These are phyloP conservation scores for Melanostoma scalare DNA, from an alignment of 2,888 invertebrate genomes.

Conservation along the genomic window DNA sequence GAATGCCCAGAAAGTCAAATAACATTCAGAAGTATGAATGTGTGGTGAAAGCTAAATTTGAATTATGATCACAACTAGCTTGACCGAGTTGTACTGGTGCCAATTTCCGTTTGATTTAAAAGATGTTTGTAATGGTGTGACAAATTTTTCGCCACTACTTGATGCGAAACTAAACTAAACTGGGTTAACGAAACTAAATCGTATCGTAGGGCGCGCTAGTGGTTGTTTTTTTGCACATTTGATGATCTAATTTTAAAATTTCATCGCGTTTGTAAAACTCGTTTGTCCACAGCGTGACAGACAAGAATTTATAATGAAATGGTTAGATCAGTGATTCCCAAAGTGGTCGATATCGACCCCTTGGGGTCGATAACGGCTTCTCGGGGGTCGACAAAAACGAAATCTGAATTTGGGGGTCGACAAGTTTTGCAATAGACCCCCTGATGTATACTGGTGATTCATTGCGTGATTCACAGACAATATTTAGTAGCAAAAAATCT, in stretches of 20 bases:
- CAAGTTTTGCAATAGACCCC: too few species aligned
- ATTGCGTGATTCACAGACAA: too few species aligned
- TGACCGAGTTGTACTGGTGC: constrained; percentile 23
- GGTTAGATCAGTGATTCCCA: too few species aligned
- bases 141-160: constrained; percentile 1
- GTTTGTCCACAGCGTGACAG: too few species aligned
- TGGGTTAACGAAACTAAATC: constrained; percentile 6
- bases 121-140: constrained; percentile 1
- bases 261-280: too few species aligned
- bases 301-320: too few species aligned
- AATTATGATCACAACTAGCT: constrained; percentile 9
- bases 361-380: too few species aligned
- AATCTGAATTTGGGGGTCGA: too few species aligned
- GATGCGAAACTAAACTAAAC: not conserved
- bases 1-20: constrained; percentile 6
- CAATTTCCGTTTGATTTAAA: constrained; percentile 9
- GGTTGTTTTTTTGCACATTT: constrained; percentile 4
- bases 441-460: too few species aligned
- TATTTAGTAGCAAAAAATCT: too few species aligned
- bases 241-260: constrained; percentile 21
- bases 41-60: not conserved
- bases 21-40: not conserved
- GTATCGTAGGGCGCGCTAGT: not conserved
- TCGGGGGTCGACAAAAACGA: too few species aligned
- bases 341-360: too few species aligned